Evolutionary conservation across 2,113 vertebrate species (phyloP).

Genomic region (Ameiurus melas): DNA sequence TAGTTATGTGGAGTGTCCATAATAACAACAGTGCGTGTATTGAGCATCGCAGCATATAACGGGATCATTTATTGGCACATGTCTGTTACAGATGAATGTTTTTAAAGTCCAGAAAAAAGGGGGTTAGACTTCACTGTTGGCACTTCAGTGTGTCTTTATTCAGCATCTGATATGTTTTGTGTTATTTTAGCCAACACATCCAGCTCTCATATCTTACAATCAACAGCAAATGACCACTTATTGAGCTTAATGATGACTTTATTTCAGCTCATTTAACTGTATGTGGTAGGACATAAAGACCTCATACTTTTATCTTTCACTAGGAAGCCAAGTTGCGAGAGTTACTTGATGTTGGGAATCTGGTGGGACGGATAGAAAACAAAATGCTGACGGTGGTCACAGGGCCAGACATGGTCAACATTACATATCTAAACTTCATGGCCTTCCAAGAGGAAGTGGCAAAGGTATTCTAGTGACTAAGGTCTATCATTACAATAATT

Average conservation of each 20-base stretch:
- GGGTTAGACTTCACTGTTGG: not conserved
- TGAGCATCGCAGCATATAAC: not conserved
- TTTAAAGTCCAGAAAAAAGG: not conserved
- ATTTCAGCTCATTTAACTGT: not conserved
- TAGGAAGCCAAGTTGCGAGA: slow-evolving; percentile 96
- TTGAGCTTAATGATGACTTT: not conserved
- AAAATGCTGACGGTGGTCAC: slow-evolving; percentile 95
- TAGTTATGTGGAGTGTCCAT: not conserved
- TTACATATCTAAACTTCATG: slow-evolving; percentile 93
- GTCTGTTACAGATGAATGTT: not conserved
- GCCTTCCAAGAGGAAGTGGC: slow-evolving; percentile 95
- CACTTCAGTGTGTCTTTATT: not conserved
- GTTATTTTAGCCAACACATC: not conserved
- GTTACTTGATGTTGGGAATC: slow-evolving; percentile 88
- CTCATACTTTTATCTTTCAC: slow-evolving; percentile 19
- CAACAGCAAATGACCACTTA: not conserved
- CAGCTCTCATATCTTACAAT: not conserved
- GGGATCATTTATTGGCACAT: not conserved
- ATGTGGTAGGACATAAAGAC: not conserved
- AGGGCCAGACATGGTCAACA: slow-evolving; percentile 91
- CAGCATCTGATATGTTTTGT: not conserved
- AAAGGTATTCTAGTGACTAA: slow-evolving; percentile 75
- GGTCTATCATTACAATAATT: too few relatives aligned
- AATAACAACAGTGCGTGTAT: not conserved
- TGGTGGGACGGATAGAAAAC: slow-evolving; percentile 88